Evolutionary conservation across 53 echinoderm and acorn worm species (phyloP), one percentile per base, ranked within the genome.

Genomic region (Echinometra lucunter): DNA sequence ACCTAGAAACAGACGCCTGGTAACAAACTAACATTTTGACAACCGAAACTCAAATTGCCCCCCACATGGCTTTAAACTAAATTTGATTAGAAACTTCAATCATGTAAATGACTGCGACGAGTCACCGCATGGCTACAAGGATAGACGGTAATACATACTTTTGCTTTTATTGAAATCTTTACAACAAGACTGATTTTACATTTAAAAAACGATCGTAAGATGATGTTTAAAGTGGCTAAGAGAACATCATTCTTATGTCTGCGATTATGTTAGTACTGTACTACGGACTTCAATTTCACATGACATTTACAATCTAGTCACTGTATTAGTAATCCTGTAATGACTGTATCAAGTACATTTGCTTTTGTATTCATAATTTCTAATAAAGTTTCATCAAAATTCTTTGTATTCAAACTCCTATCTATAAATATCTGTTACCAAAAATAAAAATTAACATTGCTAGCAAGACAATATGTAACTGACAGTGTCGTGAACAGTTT

Each of bases 201-300:
- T 40, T 30, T 6, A 60, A 78, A 78, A 40, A 19, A 78, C 17
- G 40, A 4, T 40, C n/a, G 40, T 78, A 40, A 10, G 40, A 78
- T 78, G 78, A 19, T 38, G 19, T 38, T 18, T 40, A 78, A 78
- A 38, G 37, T 78, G 78, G 37, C 40, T 78, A 78, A 78, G 30
- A 78, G 15, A 3, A 19, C 18, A 16, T 19, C 40, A 40, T 40
- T 17, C 40, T 38, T 6, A 78, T 40, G 78, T 78, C 78, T 78
- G 78, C 78, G 40, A 38, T 78, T 78, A 40, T 37, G 37, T 78
- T 85, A 85, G 85, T 85, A 85, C 85, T 85, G 85, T 47, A 49
- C 85, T 85, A 85, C 85, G 85, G 85, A 85, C 85, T 85, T 85
- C 49, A 85, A 49, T 18, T 85, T 85, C 49, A 85, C 85, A 85